A percentile compares a stretch with the other conserved stretches of the same genome.
Conservation (phyloP, 2,888 invertebrate genomes). For the Drosophila neotestacea region DNA sequence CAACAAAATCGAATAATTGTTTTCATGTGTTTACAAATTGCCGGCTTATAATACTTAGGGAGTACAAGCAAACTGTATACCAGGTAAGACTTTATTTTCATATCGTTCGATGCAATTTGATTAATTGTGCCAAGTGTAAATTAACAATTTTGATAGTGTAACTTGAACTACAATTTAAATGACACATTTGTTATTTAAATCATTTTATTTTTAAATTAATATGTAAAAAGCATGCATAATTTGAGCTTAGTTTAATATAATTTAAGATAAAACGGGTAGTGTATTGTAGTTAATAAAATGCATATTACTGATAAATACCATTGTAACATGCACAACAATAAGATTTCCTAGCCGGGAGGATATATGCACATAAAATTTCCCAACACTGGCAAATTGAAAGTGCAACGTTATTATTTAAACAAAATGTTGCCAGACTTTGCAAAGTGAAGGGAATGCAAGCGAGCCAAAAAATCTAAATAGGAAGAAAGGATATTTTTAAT, state of each 20-base stretch:
- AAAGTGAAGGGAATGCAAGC: background rate
- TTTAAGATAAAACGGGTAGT: too few relatives aligned
- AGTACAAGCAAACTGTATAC: constrained; percentile 1
- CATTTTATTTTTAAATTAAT: too few relatives aligned
- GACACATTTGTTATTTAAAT: too few relatives aligned
- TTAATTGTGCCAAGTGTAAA: background rate
- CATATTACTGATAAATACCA: too few relatives aligned
- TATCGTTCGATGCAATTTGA: background rate
- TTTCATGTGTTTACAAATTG: constrained; percentile 31
- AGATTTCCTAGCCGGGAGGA: background rate
- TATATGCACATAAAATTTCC: background rate
- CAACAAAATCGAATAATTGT: constrained; percentile 15
- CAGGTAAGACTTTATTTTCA: constrained; percentile 37
- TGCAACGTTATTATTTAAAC: constrained; percentile 21
- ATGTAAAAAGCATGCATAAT: background rate
- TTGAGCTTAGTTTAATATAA: background rate
- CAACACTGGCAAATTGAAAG: constrained; percentile 30
- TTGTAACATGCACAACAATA: too few relatives aligned
- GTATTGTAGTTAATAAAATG: too few relatives aligned
- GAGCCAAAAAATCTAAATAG: too few relatives aligned
- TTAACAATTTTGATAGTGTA: constrained; percentile 15
- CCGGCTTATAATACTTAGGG: constrained; percentile 25
- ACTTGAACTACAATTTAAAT: background rate
- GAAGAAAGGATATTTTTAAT: too few relatives aligned
- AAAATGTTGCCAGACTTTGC: constrained; percentile 18